These are phyloP conservation scores for Rhynchopsitta pachyrhyncha DNA, from an alignment of 2,113 vertebrate species.

Conservation along the genomic window DNA sequence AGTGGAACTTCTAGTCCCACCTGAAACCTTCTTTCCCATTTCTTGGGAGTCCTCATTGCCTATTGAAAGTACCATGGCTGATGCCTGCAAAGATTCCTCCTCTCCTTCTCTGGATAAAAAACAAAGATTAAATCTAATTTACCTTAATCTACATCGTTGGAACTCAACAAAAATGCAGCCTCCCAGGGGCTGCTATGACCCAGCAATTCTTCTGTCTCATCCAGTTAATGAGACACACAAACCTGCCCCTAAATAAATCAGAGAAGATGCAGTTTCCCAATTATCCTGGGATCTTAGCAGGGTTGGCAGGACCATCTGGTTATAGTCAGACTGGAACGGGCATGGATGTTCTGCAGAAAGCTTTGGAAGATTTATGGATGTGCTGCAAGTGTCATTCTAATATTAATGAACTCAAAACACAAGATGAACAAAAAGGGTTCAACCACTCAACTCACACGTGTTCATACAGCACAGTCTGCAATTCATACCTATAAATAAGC, in stretches of 20 bases:
- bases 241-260: neutral
- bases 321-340: neutral
- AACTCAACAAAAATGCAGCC: neutral
- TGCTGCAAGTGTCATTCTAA: neutral
- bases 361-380: neutral
- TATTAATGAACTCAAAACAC: neutral
- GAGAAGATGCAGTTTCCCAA: neutral
- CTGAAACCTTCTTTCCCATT: rapidly evolving
- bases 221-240: neutral
- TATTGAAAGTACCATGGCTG: neutral
- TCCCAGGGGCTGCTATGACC: neutral
- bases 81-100: neutral
- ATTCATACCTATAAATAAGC: no score
- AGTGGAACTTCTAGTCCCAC: neutral
- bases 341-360: neutral
- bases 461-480: neutral
- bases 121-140: neutral
- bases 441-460: neutral
- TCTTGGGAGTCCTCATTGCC: neutral
- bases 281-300: neutral
- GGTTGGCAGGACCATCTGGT: neutral
- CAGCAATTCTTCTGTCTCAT: neutral
- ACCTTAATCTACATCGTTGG: neutral
- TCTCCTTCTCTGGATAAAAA: neutral
- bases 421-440: neutral